These are phyloP conservation scores for Rhinogobius similis DNA, from an alignment of 2,113 vertebrate species.

Conservation along the genomic window DNA sequence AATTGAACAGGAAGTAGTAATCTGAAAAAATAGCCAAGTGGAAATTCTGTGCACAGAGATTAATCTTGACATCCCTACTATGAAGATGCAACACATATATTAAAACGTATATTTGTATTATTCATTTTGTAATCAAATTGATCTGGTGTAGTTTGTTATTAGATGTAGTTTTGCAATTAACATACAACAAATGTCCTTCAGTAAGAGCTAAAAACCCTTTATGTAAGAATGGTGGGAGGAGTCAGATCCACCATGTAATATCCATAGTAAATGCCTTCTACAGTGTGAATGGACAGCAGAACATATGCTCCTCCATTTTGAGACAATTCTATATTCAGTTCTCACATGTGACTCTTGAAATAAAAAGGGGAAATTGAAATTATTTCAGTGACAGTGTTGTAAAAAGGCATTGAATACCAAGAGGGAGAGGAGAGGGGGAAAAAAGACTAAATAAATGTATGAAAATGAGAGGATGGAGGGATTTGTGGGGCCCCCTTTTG, in stretches of 20 bases:
- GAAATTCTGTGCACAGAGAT: too few species aligned
- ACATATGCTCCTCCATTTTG: neutral
- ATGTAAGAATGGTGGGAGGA: neutral
- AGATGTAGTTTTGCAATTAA: neutral
- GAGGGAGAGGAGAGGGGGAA: neutral
- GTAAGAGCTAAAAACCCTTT: neutral
- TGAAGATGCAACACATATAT: too few species aligned
- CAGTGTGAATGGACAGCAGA: neutral
- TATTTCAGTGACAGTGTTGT: neutral
- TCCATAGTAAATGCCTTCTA: neutral
- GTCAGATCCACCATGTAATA: neutral
- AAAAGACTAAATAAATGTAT: slow-evolving; percentile 8
- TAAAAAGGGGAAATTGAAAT: neutral
- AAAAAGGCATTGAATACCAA: neutral
- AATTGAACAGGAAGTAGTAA: too few species aligned
- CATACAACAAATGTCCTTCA: neutral
- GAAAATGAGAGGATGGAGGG: slow-evolving; percentile 28
- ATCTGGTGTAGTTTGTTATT: too few species aligned
- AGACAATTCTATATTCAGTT: neutral
- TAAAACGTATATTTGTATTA: too few species aligned
- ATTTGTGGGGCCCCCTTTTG: slow-evolving; percentile 16
- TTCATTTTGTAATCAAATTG: too few species aligned
- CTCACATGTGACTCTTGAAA: neutral
- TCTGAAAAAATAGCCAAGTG: too few species aligned
- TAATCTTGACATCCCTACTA: too few species aligned